These are phyloP conservation scores for Siniperca scherzeri DNA, from an alignment of 2,797 vertebrate genomes.

Conservation along the genomic window DNA sequence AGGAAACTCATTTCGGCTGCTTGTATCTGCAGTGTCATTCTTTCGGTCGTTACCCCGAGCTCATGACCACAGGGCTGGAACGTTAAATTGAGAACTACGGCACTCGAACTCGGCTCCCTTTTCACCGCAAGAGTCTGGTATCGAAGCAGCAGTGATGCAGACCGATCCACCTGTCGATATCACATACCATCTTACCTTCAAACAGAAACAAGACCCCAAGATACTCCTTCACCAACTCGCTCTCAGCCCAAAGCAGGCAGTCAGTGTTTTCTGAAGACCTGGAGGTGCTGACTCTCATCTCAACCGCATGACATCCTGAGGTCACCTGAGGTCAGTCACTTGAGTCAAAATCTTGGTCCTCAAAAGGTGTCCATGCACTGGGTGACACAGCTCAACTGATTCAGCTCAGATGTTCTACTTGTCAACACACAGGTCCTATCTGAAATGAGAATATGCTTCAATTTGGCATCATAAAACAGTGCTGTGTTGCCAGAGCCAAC, in stretches of 20 bases:
- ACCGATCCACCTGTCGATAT: not conserved
- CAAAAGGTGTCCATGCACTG: not conserved
- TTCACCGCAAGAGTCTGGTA: no score
- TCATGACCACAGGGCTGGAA: no score
- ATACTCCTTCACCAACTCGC: not conserved
- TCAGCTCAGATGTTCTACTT: not conserved
- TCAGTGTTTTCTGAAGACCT: not conserved
- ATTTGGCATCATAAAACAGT: not conserved
- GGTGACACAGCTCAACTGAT: not conserved
- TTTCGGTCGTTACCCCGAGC: no score
- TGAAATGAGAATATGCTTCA: not conserved
- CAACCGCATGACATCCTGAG: not conserved
- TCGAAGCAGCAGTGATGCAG: not conserved
- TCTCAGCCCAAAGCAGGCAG: not conserved
- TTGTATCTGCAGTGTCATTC: no score
- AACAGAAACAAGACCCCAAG: not conserved
- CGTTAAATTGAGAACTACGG: no score
- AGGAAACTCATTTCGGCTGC: no score
- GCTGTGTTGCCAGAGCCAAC: not conserved
- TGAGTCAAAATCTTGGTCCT: not conserved
- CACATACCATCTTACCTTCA: not conserved
- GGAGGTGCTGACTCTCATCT: not conserved
- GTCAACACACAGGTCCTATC: not conserved
- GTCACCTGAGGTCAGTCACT: not conserved
- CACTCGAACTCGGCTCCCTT: no score